These are phyloP conservation scores for Girardinus metallicus DNA, from an alignment of 2,797 vertebrate species.

Conservation along the genomic window DNA sequence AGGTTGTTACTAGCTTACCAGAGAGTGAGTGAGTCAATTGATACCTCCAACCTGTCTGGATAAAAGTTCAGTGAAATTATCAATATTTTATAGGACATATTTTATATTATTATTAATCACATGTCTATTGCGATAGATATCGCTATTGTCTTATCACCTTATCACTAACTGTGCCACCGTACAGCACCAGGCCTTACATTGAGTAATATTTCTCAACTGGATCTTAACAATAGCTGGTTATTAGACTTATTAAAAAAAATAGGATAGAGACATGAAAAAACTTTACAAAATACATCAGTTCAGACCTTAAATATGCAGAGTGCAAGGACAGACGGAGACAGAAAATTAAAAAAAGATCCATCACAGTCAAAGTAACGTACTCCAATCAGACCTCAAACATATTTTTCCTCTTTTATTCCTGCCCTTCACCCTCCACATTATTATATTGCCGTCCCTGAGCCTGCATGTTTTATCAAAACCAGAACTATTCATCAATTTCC, in stretches of 20 bases:
- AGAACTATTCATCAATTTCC: constrained; percentile 25
- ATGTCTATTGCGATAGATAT: too few relatives aligned
- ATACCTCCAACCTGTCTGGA: too few relatives aligned
- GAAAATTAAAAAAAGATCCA: constrained; percentile 1
- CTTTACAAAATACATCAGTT: neutral
- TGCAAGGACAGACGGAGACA: neutral
- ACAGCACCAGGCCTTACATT: too few relatives aligned
- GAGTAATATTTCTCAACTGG: too few relatives aligned
- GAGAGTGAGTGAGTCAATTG: too few relatives aligned
- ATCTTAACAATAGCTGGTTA: neutral
- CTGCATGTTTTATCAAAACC: constrained; percentile 42
- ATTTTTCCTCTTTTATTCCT: neutral
- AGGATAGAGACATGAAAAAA: neutral
- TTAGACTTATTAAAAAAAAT: too few relatives aligned
- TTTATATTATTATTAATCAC: too few relatives aligned
- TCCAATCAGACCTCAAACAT: constrained; percentile 11
- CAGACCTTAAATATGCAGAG: neutral
- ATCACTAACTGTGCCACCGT: neutral
- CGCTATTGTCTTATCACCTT: too few relatives aligned
- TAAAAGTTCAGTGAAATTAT: too few relatives aligned
- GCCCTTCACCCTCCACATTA: constrained; percentile 10
- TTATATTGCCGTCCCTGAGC: constrained; percentile 6
- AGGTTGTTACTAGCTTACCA: too few relatives aligned
- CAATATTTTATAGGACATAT: too few relatives aligned
- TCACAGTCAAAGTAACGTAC: constrained; percentile 27